Base-by-base conservation (phyloP, 1,140 invertebrate species). In the Neotoxoptera formosana region DNA sequence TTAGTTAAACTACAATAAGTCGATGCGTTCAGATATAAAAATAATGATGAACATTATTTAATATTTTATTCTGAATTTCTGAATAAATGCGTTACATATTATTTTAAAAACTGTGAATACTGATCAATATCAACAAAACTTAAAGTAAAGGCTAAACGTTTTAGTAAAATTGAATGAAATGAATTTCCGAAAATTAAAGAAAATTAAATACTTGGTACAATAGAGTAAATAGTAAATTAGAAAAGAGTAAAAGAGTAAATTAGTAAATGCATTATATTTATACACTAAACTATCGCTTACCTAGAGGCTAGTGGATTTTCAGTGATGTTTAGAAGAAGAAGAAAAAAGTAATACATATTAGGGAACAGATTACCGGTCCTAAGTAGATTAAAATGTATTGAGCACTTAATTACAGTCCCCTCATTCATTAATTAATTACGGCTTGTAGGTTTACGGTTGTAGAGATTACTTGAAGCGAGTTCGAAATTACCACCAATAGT, bases 391-490 rank as follows among this genome's bases (percentile, higher is more conserved):
- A 83, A 83, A 83, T 41, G 34, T 20, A 83, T 83, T 36, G 36
- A 21, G 17, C 81, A 83, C 81, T 36, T 83, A 83, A 41, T 83
- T 83, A 41, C 21, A 83, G 36, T 9, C 36, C 20, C 36, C 21
- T 83, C 8, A 7, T 8, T 83, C 20, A 41, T 83, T 83, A 83
- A 83, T 83, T 76, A 83, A 83, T 83, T 34, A 83, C 36, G 21
- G 81, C 81, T 41, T 36, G 36, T 83, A n/a, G 21, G 60, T 76
- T 76, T 76, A 83, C 81, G 7, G 81, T 23, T 41, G 34, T 41
- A 83, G 36, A 34, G 34, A 83, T 83, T 83, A 83, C 81, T 83
- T 83, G 81, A 83, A 83, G 36, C 81, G 34, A 83, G 17, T 83
- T 83, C 81, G 23, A 83, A 83, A 83, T 83, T 20, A 34, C 36